Percentiles rank a stretch among this genome's conserved stretches.
phyloP scores from a whole-genome alignment of 1,140 invertebrate genomes.

The Danaus melanippus region DNA sequence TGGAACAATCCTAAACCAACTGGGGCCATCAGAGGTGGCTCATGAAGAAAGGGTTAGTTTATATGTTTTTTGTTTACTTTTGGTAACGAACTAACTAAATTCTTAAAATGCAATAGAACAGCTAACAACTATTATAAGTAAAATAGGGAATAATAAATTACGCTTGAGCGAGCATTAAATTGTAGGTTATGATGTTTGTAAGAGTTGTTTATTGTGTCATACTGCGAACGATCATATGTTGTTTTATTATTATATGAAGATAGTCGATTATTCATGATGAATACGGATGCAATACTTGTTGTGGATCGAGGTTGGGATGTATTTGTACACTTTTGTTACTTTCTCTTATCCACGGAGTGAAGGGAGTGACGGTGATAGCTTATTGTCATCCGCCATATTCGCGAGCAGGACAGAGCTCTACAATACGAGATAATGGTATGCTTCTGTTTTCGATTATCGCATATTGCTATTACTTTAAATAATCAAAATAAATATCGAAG shows the following conservation, averaged over 20 bases:
- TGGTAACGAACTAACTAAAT: constrained; percentile 9
- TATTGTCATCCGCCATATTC: constrained; percentile 21
- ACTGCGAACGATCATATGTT: constrained; percentile 8
- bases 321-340: constrained; percentile 68
- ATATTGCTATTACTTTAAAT: constrained; percentile 23
- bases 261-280: constrained; percentile 21
- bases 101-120: constrained; percentile 4
- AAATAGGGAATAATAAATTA: neutral
- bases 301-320: constrained; percentile 48
- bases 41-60: constrained; percentile 71
- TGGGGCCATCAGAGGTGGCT: constrained; percentile 62
- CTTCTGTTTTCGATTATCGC: constrained; percentile 34
- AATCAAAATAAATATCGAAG: constrained; percentile 13
- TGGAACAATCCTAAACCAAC: constrained; percentile 59
- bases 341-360: constrained; percentile 66
- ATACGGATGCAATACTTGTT: constrained; percentile 33
- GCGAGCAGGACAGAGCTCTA: constrained; percentile 50
- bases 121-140: neutral
- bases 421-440: constrained; percentile 27
- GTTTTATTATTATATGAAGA: constrained; percentile 10
- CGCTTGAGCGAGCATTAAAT: constrained; percentile 17
- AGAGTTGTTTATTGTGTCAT: constrained; percentile 34
- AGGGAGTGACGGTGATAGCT: constrained; percentile 52
- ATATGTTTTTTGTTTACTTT: constrained; percentile 62
- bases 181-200: constrained; percentile 39